Conservation (phyloP, 2,113 vertebrate species). For the Brachyistius frenatus region DNA sequence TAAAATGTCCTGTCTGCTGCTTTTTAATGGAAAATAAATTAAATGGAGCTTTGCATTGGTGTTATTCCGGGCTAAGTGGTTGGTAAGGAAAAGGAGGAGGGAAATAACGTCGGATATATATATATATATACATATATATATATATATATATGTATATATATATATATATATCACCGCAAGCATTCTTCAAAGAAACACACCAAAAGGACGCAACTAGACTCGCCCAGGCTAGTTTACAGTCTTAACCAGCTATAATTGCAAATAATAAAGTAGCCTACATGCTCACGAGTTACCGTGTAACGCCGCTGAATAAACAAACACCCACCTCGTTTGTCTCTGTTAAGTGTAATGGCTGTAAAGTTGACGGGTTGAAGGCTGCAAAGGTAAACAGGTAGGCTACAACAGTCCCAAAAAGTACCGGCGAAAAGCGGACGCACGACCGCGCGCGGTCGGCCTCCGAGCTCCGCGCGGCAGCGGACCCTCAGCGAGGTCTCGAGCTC, state of each 20-base stretch:
- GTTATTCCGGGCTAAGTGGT: no score
- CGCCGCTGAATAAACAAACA: conserved; percentile 22
- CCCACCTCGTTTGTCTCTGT: conserved; percentile 77
- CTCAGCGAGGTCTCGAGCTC: conserved; percentile 15
- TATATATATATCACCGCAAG: no score
- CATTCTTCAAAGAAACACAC: no score
- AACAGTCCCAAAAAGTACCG: conserved; percentile 62
- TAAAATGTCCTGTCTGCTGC: conserved; percentile 78
- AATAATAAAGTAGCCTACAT: no score
- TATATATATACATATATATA: no score
- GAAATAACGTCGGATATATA: no score
- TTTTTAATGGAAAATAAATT: conserved; percentile 84
- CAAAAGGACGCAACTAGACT: no score
- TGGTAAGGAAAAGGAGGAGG: no score
- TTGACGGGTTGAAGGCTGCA: conserved; percentile 25
- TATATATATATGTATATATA: no score
- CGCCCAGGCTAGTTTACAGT: no score
- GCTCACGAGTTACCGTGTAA: not conserved
- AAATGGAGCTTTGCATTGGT: conserved; percentile 11
- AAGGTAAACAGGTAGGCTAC: conserved; percentile 38
- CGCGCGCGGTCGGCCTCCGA: conserved; percentile 52
- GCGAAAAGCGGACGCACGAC: conserved; percentile 18
- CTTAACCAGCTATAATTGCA: no score
- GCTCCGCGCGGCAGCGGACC: conserved; percentile 52
- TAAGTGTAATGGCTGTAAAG: conserved; percentile 69